Evolutionary conservation across 2,888 invertebrate species (phyloP).

Genomic region (Bhutanitis thaidina): DNA sequence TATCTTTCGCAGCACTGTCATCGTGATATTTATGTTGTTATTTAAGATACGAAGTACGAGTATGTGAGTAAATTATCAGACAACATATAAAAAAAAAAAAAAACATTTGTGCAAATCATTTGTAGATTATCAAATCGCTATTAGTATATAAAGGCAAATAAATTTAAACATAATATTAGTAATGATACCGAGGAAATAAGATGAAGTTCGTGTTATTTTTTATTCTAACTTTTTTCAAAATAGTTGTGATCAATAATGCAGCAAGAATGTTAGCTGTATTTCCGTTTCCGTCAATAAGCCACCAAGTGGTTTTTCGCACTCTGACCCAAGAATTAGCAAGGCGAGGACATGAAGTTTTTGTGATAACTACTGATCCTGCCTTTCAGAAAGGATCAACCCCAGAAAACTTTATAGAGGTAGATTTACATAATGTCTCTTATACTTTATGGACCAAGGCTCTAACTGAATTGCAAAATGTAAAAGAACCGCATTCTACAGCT

Average conservation of each 20-base stretch:
- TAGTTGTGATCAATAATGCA: slow-evolving; percentile 18
- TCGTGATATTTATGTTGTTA: no score
- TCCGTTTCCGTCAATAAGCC: slow-evolving; percentile 39
- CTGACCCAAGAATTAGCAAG: slow-evolving; percentile 35
- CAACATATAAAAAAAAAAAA: no score
- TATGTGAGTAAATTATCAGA: no score
- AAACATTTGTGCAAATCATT: no score
- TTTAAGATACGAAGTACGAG: no score
- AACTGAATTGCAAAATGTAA: neutral
- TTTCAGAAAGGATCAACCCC: slow-evolving; percentile 31
- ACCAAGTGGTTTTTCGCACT: slow-evolving; percentile 38
- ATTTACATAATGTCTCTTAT: slow-evolving; percentile 40
- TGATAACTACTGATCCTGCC: slow-evolving; percentile 38
- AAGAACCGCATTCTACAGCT: neutral
- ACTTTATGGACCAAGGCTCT: neutral
- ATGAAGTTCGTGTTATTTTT: neutral
- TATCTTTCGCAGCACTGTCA: no score
- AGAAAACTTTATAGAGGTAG: slow-evolving; percentile 43
- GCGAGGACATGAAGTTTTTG: slow-evolving; percentile 37
- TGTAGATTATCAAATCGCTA: no score
- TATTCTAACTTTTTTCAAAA: neutral
- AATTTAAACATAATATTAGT: no score
- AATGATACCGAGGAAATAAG: neutral
- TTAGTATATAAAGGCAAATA: no score
- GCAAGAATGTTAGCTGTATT: slow-evolving; percentile 36